phyloP scores from a whole-genome alignment of 92 coral and sea anemone species.

The Paramuricea clavata region DNA sequence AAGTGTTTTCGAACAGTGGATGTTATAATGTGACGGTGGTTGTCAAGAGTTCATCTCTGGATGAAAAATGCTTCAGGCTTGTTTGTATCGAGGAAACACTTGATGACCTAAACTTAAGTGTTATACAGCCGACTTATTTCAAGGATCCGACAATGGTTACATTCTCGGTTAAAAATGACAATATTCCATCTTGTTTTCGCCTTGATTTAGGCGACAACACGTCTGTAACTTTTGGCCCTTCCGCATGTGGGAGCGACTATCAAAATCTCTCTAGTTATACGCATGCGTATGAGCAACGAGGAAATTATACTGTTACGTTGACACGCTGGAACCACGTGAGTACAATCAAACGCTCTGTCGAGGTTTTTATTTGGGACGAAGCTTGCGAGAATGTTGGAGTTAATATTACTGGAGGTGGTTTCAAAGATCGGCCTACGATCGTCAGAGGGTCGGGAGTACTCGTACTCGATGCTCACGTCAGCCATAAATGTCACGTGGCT shows the following conservation, averaged over 20 bases:
- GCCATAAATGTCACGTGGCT: slow-evolving; percentile 83
- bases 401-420: slow-evolving; percentile 73
- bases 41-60: slow-evolving; percentile 68
- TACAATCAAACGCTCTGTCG: slow-evolving; percentile 30
- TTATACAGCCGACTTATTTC: slow-evolving; percentile 63
- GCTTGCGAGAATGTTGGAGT: slow-evolving; percentile 82
- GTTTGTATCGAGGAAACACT: slow-evolving; percentile 70
- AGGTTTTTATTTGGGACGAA: slow-evolving; percentile 67
- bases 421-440: slow-evolving; percentile 63
- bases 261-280: slow-evolving; percentile 57
- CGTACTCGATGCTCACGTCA: slow-evolving; percentile 63
- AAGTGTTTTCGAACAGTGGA: slow-evolving; percentile 63
- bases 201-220: slow-evolving; percentile 72
- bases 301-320: slow-evolving; percentile 65
- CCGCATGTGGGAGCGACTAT: slow-evolving; percentile 61
- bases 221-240: slow-evolving; percentile 68
- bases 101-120: slow-evolving; percentile 51
- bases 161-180: slow-evolving; percentile 66
- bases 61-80: slow-evolving; percentile 50
- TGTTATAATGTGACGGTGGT: slow-evolving; percentile 57
- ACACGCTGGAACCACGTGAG: slow-evolving; percentile 79
- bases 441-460: slow-evolving; percentile 72
- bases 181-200: slow-evolving; percentile 72
- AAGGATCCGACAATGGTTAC: slow-evolving; percentile 79
- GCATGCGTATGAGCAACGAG: slow-evolving; percentile 72